Conservation (phyloP, 2,113 vertebrate genomes). For the Brienomyrus longianalis region DNA sequence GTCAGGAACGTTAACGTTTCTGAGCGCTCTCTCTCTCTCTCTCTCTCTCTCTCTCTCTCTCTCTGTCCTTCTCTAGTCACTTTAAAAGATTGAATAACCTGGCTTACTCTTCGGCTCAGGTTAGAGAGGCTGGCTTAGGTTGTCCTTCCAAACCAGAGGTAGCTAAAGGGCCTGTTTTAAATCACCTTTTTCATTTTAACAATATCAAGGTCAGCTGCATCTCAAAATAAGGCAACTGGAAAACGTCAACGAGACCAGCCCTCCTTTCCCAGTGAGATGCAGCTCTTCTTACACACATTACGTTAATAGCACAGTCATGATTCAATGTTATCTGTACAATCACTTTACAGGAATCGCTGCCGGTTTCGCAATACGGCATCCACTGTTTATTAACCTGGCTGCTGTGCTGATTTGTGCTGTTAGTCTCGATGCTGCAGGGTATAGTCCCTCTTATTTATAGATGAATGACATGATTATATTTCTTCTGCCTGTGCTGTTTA, state of each 20-base stretch:
- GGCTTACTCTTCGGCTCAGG: background rate
- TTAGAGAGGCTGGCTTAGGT: background rate
- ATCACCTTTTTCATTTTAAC: background rate
- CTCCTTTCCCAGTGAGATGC: background rate
- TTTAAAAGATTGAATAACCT: background rate
- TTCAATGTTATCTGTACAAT: background rate
- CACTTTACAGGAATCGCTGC: background rate
- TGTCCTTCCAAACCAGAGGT: background rate
- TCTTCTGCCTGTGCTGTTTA: background rate
- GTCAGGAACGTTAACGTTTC: conserved; percentile 57
- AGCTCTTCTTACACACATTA: background rate
- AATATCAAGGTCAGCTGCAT: background rate
- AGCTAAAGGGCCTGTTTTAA: background rate
- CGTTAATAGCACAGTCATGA: background rate
- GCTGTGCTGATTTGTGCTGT: background rate
- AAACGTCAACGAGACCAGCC: background rate
- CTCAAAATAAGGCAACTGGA: background rate
- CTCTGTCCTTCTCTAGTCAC: background rate
- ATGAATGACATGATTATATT: background rate
- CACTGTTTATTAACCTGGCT: background rate
- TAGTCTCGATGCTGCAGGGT: background rate
- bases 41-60: background rate
- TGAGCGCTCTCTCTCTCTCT: conserved; percentile 23
- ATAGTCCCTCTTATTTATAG: background rate
- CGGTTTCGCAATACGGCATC: background rate